These are phyloP conservation scores for Tortrix viridana DNA, from an alignment of 2,888 invertebrate genomes.

Conservation along the genomic window DNA sequence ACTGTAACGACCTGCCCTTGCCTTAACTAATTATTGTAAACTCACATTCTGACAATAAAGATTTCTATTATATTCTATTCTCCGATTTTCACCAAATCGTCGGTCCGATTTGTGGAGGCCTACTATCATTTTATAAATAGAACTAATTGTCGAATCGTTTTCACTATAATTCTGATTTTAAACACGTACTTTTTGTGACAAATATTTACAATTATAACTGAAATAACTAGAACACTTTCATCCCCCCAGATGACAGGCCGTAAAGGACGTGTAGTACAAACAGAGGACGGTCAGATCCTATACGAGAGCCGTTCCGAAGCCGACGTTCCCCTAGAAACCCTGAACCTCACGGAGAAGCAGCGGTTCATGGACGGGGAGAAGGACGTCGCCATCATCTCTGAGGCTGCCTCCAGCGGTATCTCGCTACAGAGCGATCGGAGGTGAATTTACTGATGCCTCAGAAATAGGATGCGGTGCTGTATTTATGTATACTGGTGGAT, in stretches of 20 bases:
- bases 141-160: no score
- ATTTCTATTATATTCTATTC: no score
- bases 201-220: no score
- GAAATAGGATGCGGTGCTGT: background rate
- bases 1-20: no score
- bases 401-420: constrained; percentile 99
- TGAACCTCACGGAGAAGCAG: constrained; percentile 96
- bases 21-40: no score
- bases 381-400: constrained; percentile 99
- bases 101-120: no score
- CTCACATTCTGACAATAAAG: no score
- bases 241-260: constrained; percentile 95
- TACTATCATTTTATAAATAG: no score
- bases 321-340: constrained; percentile 97
- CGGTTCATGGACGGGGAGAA: constrained; percentile 99
- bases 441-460: constrained; percentile 45
- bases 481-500: background rate
- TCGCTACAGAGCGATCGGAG: constrained; percentile 97
- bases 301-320: constrained; percentile 97
- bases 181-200: no score
- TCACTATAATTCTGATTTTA: no score
- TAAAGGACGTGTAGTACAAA: constrained; percentile 96
- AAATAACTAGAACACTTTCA: no score
- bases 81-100: no score
- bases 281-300: constrained; percentile 95